phyloP scores from a whole-genome alignment of 2,888 invertebrate genomes.

The Pseudococcus viburni region DNA sequence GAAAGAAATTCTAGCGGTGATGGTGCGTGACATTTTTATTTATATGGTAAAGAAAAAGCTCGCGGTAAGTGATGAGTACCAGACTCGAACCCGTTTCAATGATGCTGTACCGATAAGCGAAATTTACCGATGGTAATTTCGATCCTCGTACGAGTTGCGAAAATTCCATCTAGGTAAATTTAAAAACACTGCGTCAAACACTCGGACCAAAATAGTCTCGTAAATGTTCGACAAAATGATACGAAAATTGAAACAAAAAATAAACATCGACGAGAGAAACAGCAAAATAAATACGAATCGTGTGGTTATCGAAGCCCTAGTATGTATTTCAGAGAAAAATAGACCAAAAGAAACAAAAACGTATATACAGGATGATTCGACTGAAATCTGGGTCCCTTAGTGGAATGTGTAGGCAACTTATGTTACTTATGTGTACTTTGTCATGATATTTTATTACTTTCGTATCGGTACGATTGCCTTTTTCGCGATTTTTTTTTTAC shows the following conservation, averaged over 20 bases:
- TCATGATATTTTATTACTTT: background rate
- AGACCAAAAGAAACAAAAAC: background rate
- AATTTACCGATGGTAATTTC: background rate
- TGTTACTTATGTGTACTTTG: background rate
- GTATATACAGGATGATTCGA: background rate
- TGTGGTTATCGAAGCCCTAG: background rate
- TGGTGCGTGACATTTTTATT: conserved; percentile 34
- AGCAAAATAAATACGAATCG: background rate
- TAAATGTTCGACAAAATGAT: background rate
- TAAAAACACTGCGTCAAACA: background rate
- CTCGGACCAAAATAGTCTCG: background rate
- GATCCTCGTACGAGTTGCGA: background rate
- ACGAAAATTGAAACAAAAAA: background rate
- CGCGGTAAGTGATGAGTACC: background rate
- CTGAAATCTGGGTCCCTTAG: background rate
- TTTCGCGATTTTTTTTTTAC: background rate
- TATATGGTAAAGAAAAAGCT: background rate
- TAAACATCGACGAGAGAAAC: background rate
- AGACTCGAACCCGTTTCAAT: background rate
- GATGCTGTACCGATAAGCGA: background rate
- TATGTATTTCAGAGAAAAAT: background rate
- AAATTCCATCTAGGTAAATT: conserved; percentile 5
- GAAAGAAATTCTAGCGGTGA: conserved; percentile 27
- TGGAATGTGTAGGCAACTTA: background rate
- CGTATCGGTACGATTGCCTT: background rate